Percentiles rank a stretch among this genome's conserved stretches.
Evolutionary conservation across 92 coral and sea anemone species (phyloP).

Genomic region (Virgularia gustaviana): DNA sequence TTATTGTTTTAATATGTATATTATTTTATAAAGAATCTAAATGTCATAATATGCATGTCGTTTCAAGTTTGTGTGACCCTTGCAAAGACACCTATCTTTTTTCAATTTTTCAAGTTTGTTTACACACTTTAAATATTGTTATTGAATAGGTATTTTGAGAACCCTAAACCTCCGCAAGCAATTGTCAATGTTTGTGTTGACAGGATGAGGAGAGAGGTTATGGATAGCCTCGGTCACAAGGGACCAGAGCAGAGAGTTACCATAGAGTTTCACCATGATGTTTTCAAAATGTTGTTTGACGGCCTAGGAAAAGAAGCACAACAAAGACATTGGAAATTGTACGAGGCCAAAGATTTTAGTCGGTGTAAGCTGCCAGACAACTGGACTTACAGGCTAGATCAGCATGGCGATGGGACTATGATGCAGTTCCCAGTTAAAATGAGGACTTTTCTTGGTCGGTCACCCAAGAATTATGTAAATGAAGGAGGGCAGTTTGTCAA

Average conservation of each 20-base stretch:
- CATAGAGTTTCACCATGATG: slow-evolving; percentile 53
- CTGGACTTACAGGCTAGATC: slow-evolving; percentile 36
- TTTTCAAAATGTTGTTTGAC: slow-evolving; percentile 48
- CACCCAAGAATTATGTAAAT: slow-evolving; percentile 33
- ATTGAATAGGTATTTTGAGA: too few relatives aligned
- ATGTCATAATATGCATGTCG: too few relatives aligned
- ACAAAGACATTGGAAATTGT: slow-evolving; percentile 44
- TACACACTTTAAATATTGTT: not conserved
- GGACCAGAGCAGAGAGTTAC: slow-evolving; percentile 43
- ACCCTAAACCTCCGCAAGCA: too few relatives aligned
- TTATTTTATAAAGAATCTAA: too few relatives aligned
- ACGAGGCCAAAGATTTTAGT: slow-evolving; percentile 43
- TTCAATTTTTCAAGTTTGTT: not conserved
- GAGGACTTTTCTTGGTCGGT: slow-evolving; percentile 44
- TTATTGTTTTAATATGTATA: too few relatives aligned
- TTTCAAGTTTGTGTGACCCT: too few relatives aligned
- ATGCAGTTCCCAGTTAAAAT: slow-evolving; percentile 53
- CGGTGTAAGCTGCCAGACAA: slow-evolving; percentile 38
- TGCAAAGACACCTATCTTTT: too few relatives aligned
- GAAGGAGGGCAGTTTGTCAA: slow-evolving; percentile 11
- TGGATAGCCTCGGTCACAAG: slow-evolving; percentile 48
- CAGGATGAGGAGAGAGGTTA: slow-evolving; percentile 31
- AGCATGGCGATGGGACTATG: slow-evolving; percentile 57
- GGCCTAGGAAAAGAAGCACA: not conserved
- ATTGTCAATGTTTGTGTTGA: slow-evolving; percentile 26